Evolutionary conservation across 2,797 vertebrate species (phyloP).

Genomic region (Buceros bicornis): DNA sequence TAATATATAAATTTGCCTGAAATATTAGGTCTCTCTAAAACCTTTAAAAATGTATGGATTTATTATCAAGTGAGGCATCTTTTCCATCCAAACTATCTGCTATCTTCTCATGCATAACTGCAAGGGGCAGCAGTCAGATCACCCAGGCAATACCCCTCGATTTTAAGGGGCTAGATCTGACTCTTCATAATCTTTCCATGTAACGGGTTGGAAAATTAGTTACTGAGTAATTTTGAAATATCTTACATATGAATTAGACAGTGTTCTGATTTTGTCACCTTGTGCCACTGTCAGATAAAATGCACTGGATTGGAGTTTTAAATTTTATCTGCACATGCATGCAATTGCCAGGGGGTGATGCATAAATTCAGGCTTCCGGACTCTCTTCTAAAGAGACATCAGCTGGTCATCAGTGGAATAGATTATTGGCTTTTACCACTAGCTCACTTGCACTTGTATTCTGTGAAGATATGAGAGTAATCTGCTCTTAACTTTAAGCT

Average conservation of each 20-base stretch:
- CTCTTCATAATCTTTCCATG: background rate
- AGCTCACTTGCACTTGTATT: background rate
- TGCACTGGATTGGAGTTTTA: background rate
- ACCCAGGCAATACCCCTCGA: background rate
- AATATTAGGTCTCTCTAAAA: background rate
- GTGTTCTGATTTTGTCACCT: background rate
- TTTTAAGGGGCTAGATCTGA: background rate
- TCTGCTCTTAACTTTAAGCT: slow-evolving; percentile 2
- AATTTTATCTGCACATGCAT: background rate
- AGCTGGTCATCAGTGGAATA: background rate
- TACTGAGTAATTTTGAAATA: background rate
- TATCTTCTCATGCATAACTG: background rate
- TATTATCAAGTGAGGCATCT: background rate
- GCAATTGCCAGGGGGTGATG: background rate
- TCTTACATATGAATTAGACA: background rate
- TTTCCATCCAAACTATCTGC: background rate
- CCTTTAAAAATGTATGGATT: background rate
- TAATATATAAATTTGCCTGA: background rate
- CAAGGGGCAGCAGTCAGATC: background rate
- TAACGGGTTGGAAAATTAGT: background rate
- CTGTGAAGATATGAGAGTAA: background rate
- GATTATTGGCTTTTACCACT: background rate
- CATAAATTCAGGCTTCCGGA: background rate
- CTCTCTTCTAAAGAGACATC: background rate
- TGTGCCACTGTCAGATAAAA: background rate